Evolutionary conservation across 2,797 vertebrate genomes (phyloP).

Genomic region (Hirundo rustica): DNA sequence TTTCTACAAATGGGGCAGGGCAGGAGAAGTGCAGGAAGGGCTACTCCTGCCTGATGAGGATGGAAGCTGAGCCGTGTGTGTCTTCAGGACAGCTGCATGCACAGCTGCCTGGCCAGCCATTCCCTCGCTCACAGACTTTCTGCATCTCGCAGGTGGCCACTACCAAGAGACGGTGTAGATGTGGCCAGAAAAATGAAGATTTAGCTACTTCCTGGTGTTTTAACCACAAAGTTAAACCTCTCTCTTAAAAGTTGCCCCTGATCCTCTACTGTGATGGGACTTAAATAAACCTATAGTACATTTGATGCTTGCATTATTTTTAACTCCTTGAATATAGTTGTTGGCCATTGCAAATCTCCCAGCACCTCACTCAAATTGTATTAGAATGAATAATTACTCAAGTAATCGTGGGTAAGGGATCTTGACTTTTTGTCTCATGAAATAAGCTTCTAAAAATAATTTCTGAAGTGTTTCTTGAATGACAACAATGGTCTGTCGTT

Average conservation of each 20-base stretch:
- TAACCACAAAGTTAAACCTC: background rate
- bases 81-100: background rate
- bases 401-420: background rate
- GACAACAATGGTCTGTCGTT: background rate
- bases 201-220: background rate
- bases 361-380: background rate
- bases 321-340: background rate
- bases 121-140: background rate
- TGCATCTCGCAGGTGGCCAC: background rate
- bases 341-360: background rate
- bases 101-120: fast-evolving
- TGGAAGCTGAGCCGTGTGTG: background rate
- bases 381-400: background rate
- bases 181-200: background rate
- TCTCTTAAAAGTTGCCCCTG: background rate
- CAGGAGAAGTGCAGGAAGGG: background rate
- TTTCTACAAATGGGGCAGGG: background rate
- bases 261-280: background rate
- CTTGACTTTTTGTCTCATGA: background rate
- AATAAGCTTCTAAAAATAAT: constrained; percentile 2
- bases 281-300: background rate
- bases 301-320: background rate
- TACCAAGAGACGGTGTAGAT: background rate
- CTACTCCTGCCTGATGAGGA: background rate
- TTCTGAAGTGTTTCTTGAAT: background rate